These are phyloP conservation scores for Oxygymnocypris stewartii DNA, from an alignment of 2,113 vertebrate genomes.

Conservation along the genomic window DNA sequence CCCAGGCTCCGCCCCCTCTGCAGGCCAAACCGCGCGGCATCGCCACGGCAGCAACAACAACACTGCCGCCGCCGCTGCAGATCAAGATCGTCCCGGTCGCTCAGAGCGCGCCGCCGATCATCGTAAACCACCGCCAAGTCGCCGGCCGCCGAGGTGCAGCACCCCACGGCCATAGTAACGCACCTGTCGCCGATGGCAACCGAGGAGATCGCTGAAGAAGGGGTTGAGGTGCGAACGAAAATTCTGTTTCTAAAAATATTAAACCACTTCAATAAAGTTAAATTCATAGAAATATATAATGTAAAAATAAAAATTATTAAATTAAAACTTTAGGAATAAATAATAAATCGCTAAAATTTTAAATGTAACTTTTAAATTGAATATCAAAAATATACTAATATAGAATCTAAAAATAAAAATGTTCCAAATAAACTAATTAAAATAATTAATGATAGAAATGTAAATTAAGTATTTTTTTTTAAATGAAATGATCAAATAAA, in stretches of 20 bases:
- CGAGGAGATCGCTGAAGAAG: slow-evolving; percentile 70
- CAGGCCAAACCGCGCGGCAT: slow-evolving; percentile 73
- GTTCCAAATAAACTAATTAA: no score
- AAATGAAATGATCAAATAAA: no score
- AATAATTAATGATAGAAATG: no score
- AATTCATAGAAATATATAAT: no score
- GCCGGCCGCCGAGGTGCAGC: slow-evolving; percentile 66
- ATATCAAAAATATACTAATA: no score
- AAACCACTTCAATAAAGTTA: no score
- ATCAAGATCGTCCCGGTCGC: slow-evolving; percentile 80
- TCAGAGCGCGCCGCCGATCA: slow-evolving; percentile 65
- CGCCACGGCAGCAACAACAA: slow-evolving; percentile 58
- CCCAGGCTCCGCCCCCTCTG: slow-evolving; percentile 72
- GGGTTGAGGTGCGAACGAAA: slow-evolving; percentile 57
- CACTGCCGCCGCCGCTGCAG: slow-evolving; percentile 82
- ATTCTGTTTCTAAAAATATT: neutral
- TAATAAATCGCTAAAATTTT: no score
- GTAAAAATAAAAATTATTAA: no score
- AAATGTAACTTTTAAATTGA: no score
- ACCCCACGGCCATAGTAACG: slow-evolving; percentile 55
- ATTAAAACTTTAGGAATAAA: no score
- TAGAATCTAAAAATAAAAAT: no score
- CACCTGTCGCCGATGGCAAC: slow-evolving; percentile 43
- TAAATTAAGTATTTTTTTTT: no score
- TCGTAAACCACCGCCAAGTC: slow-evolving; percentile 60